Percentiles rank a stretch among this genome's conserved stretches.
phyloP scores from a whole-genome alignment of 2,888 invertebrate species.

The Trisateles emortualis region DNA sequence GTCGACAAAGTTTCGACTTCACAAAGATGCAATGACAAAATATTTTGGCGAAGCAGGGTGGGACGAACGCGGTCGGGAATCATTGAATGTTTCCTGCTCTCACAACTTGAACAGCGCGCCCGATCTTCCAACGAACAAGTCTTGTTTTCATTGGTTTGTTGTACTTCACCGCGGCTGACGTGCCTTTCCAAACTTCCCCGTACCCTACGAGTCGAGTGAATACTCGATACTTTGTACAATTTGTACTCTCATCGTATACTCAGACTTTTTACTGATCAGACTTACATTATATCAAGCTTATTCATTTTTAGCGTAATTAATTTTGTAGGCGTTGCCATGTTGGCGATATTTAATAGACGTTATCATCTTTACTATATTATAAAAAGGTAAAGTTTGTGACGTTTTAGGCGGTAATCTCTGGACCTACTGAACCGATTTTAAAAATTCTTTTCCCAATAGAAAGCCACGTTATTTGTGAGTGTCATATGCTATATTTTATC shows the following conservation, averaged over 20 bases:
- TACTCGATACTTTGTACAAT: constrained; percentile 55
- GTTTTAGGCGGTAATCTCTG: no score
- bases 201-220: constrained; percentile 40
- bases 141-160: constrained; percentile 73
- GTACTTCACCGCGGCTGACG: constrained; percentile 61
- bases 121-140: constrained; percentile 59
- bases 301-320: no score
- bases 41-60: constrained; percentile 46
- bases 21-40: constrained; percentile 56
- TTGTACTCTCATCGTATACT: constrained; percentile 23
- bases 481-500: no score
- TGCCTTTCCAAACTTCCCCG: constrained; percentile 65
- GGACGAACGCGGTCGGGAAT: constrained; percentile 39
- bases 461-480: no score
- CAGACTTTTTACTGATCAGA: constrained; percentile 2
- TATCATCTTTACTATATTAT: no score
- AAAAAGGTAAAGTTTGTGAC: no score
- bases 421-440: no score
- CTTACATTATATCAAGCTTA: background rate
- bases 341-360: no score
- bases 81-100: constrained; percentile 65
- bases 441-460: no score
- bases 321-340: no score
- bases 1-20: constrained; percentile 43
- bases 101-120: constrained; percentile 57